Conservation (phyloP, 2,888 invertebrate species). For the Mimachlamys varia region DNA sequence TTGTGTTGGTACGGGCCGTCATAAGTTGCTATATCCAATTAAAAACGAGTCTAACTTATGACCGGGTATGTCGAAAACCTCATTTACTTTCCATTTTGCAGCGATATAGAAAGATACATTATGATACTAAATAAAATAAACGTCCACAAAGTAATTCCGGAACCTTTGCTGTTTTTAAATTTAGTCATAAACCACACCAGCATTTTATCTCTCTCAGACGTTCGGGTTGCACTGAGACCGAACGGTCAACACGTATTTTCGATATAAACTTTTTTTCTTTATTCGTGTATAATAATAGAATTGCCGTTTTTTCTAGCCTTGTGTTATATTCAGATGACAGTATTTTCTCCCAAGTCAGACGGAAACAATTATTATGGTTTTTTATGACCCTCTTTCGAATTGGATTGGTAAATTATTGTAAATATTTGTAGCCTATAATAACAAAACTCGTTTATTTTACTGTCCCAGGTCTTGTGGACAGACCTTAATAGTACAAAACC, state of each 20-base stretch:
- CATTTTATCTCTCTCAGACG: background rate
- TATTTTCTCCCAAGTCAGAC: conserved; percentile 1
- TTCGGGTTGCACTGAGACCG: conserved; percentile 3
- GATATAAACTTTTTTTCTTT: conserved; percentile 32
- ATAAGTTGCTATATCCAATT: background rate
- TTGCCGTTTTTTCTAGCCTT: background rate
- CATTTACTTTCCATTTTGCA: background rate
- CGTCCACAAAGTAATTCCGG: background rate
- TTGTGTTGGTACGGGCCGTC: background rate
- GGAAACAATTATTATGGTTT: conserved; percentile 32
- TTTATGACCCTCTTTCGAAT: conserved; percentile 24
- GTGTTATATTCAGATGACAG: background rate
- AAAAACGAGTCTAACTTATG: background rate
- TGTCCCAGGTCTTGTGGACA: background rate
- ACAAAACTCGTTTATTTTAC: conserved; percentile 1
- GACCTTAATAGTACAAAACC: background rate
- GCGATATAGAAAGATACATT: background rate
- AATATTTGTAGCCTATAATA: conserved; percentile 17
- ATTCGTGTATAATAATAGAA: conserved; percentile 31
- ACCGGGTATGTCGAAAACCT: background rate
- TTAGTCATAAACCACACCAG: background rate
- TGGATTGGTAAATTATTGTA: conserved; percentile 25
- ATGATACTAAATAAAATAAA: conserved; percentile 16
- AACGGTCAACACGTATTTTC: conserved; percentile 36
- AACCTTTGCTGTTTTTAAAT: conserved; percentile 25